Evolutionary conservation across 1,140 invertebrate genomes (phyloP), one percentile per base, ranked within the genome.

Genomic region (Pararge aegeria): DNA sequence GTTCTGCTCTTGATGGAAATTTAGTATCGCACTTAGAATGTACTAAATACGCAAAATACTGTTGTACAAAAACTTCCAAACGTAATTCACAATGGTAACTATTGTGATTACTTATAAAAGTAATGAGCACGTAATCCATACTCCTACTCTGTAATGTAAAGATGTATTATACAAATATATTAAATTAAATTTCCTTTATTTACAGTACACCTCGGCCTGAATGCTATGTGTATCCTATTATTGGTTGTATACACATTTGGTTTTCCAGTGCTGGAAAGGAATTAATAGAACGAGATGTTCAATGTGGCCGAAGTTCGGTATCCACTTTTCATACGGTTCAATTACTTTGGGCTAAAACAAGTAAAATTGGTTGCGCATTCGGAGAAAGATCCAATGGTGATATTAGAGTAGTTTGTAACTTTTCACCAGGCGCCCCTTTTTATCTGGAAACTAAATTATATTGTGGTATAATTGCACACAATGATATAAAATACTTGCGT

Each of bases 291-390:
- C 75, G 63, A 44, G 83, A 89, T 59, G 56, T 89, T 1, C 37
- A 71, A 19, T 89, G 86, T 52, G 86, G 84, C 2, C 76, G 79
- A 50, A 67, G 72, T 20, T 62, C 75, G 9, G 58, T 65, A 30
- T 56, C 48, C 9, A 85, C 78, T 15, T 86, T 65, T 57, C 64
- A 74, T 15, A 77, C 83, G 38, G 79, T 68, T 4, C 86, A 89
- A 58, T 63, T 89, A 20, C 52, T 89, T 48, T 86, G 84, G 83
- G 81, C 83, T 9, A 64, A 77, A 29, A 87, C 84, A 0, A 64
- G 52, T 55, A 83, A 82, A 81, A 73, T 89, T 21, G 86, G 86
- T 49, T 89, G 86, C 61, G 83, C 86, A 6, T 87, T 73, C 50
- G 83, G 70, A 7, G 37, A 61, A 59, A 65, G 53, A 44, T 15